These are phyloP conservation scores for Clanis bilineata DNA, from an alignment of 2,888 invertebrate species.

Conservation along the genomic window DNA sequence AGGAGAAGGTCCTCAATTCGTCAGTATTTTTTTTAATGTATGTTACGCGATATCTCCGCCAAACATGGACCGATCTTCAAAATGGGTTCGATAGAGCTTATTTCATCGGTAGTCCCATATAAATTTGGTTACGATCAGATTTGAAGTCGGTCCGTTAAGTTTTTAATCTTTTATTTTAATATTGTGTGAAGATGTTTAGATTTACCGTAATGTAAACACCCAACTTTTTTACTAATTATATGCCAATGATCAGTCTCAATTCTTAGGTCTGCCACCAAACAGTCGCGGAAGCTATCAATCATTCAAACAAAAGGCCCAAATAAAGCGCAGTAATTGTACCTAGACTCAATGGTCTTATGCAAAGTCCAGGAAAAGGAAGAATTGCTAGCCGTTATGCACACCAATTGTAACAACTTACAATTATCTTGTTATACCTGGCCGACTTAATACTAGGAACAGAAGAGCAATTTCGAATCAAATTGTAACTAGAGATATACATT, in stretches of 20 bases:
- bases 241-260: neutral
- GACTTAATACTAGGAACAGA: neutral
- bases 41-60: too few species aligned
- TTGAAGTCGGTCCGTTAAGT: too few species aligned
- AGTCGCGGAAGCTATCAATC: neutral
- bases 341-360: neutral
- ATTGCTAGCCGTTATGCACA: neutral
- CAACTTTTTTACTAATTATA: too few species aligned
- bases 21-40: too few species aligned
- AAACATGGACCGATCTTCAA: too few species aligned
- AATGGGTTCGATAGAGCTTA: too few species aligned
- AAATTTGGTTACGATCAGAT: too few species aligned
- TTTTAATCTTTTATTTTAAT: too few species aligned
- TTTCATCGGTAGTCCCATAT: too few species aligned
- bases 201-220: too few species aligned
- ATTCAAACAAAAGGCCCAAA: constrained; percentile 7
- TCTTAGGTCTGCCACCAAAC: neutral
- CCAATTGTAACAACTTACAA: neutral
- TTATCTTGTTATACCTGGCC: neutral
- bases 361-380: constrained; percentile 1
- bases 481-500: neutral
- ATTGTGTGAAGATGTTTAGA: too few species aligned
- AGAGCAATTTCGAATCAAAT: neutral
- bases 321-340: constrained; percentile 3
- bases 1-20: too few species aligned